Base-by-base conservation (phyloP, 2,888 invertebrate genomes). In the Drosophila algonquin region DNA sequence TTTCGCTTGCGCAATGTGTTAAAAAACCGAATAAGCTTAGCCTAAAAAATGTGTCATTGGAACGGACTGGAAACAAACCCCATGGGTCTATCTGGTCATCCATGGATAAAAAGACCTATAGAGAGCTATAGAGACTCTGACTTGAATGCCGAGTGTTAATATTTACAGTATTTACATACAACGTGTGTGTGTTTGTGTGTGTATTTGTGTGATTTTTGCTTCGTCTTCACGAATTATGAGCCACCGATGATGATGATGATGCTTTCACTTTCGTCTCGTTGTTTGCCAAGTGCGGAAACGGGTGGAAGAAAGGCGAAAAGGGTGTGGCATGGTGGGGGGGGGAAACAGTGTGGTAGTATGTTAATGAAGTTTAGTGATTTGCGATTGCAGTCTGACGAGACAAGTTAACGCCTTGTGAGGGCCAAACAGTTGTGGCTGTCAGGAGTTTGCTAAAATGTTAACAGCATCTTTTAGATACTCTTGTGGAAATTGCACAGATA, bases 221-320 rank as follows among this genome's bases (percentile, higher is more conserved):
- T n/a, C 69, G 70, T 63, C 59, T 56, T 16, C 56, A 61, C 63
- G 59, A 69, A 72, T 63, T 51, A 71, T 75, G 84, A 52, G 57
- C 72, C 65, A 57, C 59, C 14, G 40, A n/a, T 48, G 56, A 67
- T 59, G 40, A n/a, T 59, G 57, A 40, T 48, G 72, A 71, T 76
- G 90, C 90, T 88, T 88, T 88, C 87, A 88, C 87, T 88, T 88
- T 88, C 73, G 63, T 65, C 69, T 68, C 56, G 55, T 60, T 64
- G 62, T 59, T 63, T 45, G 44, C 46, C 59, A 64, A 35, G 72
- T 64, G 47, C 84, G 89, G 78, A 86, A 82, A 65, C 75, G 61
- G 50, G 55, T 46, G 47, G 76, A n/a, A 45, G 47, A 9, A 61
- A 24, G 21, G 57, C 12, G 18, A 21, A 32, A 47, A 54, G 60